These are phyloP conservation scores for Camelus bactrianus DNA, from an alignment of 2,113 vertebrate species.

Conservation along the genomic window DNA sequence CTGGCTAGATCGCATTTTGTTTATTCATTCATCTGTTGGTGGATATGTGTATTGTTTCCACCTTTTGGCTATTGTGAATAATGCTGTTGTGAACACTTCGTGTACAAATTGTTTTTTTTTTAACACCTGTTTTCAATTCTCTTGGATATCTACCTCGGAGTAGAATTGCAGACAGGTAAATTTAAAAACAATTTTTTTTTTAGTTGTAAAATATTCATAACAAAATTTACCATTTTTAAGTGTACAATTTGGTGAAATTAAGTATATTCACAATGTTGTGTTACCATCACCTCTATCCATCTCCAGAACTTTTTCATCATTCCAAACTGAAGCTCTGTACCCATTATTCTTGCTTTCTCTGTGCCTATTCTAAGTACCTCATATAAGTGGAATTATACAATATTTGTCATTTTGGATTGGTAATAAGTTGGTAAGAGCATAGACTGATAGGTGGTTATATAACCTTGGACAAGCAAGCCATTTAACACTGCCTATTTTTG, in stretches of 20 bases:
- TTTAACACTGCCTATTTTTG: not conserved
- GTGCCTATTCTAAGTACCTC: not conserved
- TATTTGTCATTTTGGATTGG: not conserved
- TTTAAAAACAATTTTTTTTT: not conserved
- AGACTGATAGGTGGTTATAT: not conserved
- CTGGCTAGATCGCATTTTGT: not conserved
- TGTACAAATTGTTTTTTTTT: not conserved
- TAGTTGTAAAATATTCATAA: not conserved
- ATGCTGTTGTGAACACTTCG: not conserved
- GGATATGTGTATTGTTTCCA: not conserved
- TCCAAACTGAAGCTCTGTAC: not conserved
- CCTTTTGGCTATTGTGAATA: not conserved
- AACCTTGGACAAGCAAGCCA: not conserved
- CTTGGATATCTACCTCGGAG: not conserved
- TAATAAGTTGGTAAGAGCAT: conserved; percentile 26
- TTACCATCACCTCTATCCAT: not conserved
- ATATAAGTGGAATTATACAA: not conserved
- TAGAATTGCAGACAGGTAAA: not conserved
- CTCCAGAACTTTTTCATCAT: not conserved
- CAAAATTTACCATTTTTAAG: not conserved
- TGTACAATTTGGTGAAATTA: not conserved
- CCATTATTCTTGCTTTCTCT: not conserved
- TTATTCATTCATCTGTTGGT: not conserved
- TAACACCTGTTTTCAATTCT: not conserved
- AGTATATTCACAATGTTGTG: not conserved